phyloP scores from a whole-genome alignment of 2,113 vertebrate species.

The Poeciliopsis prolifica region DNA sequence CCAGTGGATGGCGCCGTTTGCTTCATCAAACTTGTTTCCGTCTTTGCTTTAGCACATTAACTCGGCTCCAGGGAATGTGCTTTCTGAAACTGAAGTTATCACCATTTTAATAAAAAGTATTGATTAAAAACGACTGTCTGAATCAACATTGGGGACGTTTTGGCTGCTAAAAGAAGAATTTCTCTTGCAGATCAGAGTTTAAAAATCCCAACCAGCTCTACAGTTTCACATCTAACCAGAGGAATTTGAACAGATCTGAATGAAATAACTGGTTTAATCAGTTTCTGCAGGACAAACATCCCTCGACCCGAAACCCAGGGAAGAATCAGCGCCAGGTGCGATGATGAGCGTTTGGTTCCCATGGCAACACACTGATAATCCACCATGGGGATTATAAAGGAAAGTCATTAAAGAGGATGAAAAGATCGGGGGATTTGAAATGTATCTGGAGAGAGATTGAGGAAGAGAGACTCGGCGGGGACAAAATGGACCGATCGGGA shows the following conservation, averaged over 20 bases:
- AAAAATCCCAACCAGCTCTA: background rate
- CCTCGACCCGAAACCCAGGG: constrained; percentile 13
- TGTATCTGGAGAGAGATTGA: constrained; percentile 48
- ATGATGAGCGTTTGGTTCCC: constrained; percentile 56
- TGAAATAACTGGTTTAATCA: constrained; percentile 4
- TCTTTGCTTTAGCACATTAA: too few species aligned
- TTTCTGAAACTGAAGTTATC: too few species aligned
- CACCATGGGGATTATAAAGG: constrained; percentile 37
- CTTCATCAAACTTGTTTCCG: too few species aligned
- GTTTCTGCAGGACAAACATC: background rate
- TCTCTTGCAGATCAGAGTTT: background rate
- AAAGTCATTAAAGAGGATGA: constrained; percentile 45
- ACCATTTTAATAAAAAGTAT: too few species aligned
- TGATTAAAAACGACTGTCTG: too few species aligned
- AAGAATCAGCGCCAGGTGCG: constrained; percentile 18
- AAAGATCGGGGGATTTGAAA: constrained; percentile 56
- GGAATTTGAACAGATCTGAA: background rate
- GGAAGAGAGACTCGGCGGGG: background rate
- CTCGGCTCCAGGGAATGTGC: too few species aligned
- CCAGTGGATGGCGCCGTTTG: too few species aligned
- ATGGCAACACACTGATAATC: constrained; percentile 41
- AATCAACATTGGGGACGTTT: too few species aligned
- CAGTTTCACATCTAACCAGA: background rate
- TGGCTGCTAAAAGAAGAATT: too few species aligned
- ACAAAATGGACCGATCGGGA: background rate